Base-by-base conservation (phyloP, 1,140 invertebrate species). In the Maniola jurtina region DNA sequence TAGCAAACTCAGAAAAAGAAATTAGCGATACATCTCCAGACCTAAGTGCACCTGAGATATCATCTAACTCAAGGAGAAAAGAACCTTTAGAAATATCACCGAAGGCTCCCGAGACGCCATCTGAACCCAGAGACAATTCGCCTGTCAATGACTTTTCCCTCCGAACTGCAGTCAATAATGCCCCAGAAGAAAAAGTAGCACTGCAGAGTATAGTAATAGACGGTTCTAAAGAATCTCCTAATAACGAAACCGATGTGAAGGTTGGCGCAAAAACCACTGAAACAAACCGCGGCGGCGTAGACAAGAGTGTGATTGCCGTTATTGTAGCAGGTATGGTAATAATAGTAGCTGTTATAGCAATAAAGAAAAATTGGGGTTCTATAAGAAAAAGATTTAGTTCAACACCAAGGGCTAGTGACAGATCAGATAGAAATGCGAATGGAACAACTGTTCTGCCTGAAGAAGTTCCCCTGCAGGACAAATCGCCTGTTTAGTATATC, bases 341-440 rank as follows among this genome's bases (percentile, higher is more conserved):
- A 16, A 86, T 89, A 13, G 81, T 90, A 6, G 90, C 86, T 11
- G 89, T 83, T 14, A 88, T 92, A 50, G 83, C 81, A 47, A 91
- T 93, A 62, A 93, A 93, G 80, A 92, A 92, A 83, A 92, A 92
- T 72, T 92, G 91, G 91, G 85, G 79, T 81, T 89, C 86, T 47
- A 91, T 92, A 55, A 88, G 75, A 68, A 90, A 88, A 48, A 68
- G 74, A 50, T 89, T 90, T 65, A 83, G 79, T 69, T 88, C 88
- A n/a, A 73, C 77, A 6, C 80, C 83, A 42, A 80, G 79, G 68
- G 74, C 80, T 6, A 81, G 79, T 52, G 82, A 85, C 11, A 72
- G 80, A 35, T 69, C 73, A 9, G 73, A 65, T 35, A 68, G 67
- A 48, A 84, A 71, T 66, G 66, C 75, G 10, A 90, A 89, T 62